phyloP scores from a whole-genome alignment of 2,797 vertebrate species.

The Arrhamphus sclerolepis region DNA sequence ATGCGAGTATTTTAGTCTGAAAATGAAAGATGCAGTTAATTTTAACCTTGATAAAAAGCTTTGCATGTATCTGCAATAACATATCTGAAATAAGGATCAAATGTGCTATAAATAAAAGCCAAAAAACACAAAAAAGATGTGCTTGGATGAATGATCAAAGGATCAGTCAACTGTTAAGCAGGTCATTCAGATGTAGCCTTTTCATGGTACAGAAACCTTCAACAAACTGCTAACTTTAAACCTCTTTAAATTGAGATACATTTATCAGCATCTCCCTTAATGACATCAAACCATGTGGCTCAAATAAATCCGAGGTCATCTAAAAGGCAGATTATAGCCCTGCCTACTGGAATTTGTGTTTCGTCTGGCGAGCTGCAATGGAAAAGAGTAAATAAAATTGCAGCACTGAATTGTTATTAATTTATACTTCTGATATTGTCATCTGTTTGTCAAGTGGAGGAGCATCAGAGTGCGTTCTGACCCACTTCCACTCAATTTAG shows the following conservation, averaged over 20 bases:
- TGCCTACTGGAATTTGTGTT: constrained; percentile 6
- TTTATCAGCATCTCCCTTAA: not conserved
- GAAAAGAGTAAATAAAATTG: not conserved
- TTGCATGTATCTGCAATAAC: no score
- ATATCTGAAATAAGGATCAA: no score
- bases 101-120: no score
- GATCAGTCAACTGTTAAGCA: no score
- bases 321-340: constrained; percentile 3
- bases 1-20: no score
- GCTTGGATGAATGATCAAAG: no score
- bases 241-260: not conserved
- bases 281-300: not conserved
- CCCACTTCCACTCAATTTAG: constrained; percentile 40
- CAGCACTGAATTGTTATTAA: constrained; percentile 34
- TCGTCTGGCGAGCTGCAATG: not conserved
- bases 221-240: not conserved
- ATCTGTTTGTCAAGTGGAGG: constrained; percentile 39
- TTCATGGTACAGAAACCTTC: not conserved
- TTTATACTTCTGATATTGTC: constrained; percentile 35
- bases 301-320: not conserved
- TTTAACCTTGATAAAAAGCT: no score
- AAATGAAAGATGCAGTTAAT: no score
- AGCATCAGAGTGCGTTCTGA: constrained; percentile 25
- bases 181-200: not conserved
- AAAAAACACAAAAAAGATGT: no score